Evolutionary conservation across 2,797 vertebrate species (phyloP), one percentile per base, ranked within the genome.

Genomic region (Thaleichthys pacificus): DNA sequence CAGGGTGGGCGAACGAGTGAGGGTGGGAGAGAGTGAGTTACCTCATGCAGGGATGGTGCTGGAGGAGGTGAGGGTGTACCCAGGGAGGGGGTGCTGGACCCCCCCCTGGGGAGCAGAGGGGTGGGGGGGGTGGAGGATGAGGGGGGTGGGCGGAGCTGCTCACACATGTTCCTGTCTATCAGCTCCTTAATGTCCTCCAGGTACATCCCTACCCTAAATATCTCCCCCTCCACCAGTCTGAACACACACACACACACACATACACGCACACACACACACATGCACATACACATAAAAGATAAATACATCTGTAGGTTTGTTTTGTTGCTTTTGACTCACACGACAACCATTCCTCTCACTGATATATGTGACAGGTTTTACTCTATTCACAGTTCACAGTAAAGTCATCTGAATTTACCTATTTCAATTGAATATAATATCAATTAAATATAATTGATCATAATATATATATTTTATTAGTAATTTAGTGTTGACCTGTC

Each of bases 151-250:
- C 85, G 88, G 69, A 91, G 81, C 69, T 87, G 82, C 72, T 77
- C 81, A 26, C 69, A 73, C 68, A 88, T 70, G n/a, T 91, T 92
- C 89, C 80, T 88, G 80, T 94, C 90, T 1, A 91, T 93, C 87
- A 93, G 89, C 82, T 96, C 95, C 80, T 94, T 93, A 66, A 95
- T 89, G 75, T 95, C 93, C 79, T 96, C 95, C 77, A 97, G 92
- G 57, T 91, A 80, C 91, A 93, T 95, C 71, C 95, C 95, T 84
- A 96, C 89, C 82, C 89, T 94, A 84, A 96, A 96, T 83, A 97
- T 95, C 85, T 94, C 88, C 71, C 95, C 94, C 88, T 98, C 96
- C 68, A 95, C 85, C 81, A 91, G 89, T 86, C 97, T 97, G 78
- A 24, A 79, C 57, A 56, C 3, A 0, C 22, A 64, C 61, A 66